phyloP scores from a whole-genome alignment of 2,888 invertebrate species.

The Eurytoma californica region DNA sequence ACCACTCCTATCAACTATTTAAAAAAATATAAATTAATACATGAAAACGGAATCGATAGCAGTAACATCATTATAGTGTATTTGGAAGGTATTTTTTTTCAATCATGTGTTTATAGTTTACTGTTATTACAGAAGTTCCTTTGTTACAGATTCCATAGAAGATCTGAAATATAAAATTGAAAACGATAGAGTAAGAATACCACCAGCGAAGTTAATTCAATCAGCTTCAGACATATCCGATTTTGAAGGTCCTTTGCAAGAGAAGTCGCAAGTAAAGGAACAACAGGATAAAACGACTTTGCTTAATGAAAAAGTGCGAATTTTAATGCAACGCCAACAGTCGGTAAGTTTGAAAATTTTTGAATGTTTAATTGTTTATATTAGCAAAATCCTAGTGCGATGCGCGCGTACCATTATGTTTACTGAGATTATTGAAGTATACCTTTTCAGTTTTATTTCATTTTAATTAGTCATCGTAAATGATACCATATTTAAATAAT shows the following conservation, averaged over 20 bases:
- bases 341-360: background rate
- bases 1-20: background rate
- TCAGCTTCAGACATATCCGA: background rate
- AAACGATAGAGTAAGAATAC: background rate
- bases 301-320: background rate
- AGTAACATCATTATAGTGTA: background rate
- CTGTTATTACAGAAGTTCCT: background rate
- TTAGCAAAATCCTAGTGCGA: no score
- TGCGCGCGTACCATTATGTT: no score
- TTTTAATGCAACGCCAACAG: background rate
- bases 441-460: no score
- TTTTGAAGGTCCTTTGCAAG: background rate
- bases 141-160: background rate
- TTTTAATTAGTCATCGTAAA: no score
- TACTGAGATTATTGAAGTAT: no score
- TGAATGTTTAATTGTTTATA: no score
- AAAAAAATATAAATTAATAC: slow-evolving; percentile 1
- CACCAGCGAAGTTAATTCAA: background rate
- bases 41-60: background rate
- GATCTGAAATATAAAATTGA: background rate
- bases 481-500: no score
- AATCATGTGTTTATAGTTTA: background rate
- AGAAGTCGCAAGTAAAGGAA: background rate
- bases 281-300: background rate
- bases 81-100: slow-evolving; percentile 2